Evolutionary conservation across 2,888 invertebrate genomes (phyloP), one percentile per base, ranked within the genome.

Genomic region (Osedax fenrisi): DNA sequence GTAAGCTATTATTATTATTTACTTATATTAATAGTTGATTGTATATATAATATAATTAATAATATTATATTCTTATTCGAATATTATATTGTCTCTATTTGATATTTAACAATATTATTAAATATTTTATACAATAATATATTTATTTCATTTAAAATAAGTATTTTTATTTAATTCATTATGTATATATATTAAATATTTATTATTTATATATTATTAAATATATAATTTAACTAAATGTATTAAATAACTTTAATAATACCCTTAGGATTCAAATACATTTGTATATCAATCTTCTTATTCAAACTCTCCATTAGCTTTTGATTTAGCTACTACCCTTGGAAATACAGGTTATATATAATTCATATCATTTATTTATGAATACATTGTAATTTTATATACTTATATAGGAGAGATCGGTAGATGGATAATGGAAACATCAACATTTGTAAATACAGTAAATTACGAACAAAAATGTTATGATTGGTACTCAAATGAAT

Each of bases 381-480:
- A n/a, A n/a, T n/a, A n/a, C n/a, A n/a, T n/a, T n/a, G n/a, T n/a
- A n/a, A n/a, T n/a, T n/a, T n/a, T 41, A 41, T 17, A 5, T 41
- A 5, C 41, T 10, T 10, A 41, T 17, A 41, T n/a, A 68, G 68
- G 68, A 26, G 68, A 26, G 1, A 26, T 25, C 21, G 68, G 68
- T 68, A 24, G 68, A 24, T 68, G 68, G 68, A 24, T 26, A 2
- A 10, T 68, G 13, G 27, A 17, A 3, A 68, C 68, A 10, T 68
- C 68, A 17, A 17, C 41, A 41, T 41, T 41, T 41, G 41, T 41
- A 5, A 41, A 41, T 17, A 41, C 41, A 41, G 41, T 41, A 17
- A 56, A 56, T 5, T 26, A 71, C 23, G 71, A 21, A 17, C 41
- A 71, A 22, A 71, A 71, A 27, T 71, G 71, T 22, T 23, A 27